Evolutionary conservation across 2,113 vertebrate genomes (phyloP).

Genomic region (Daphoenositta chrysoptera): DNA sequence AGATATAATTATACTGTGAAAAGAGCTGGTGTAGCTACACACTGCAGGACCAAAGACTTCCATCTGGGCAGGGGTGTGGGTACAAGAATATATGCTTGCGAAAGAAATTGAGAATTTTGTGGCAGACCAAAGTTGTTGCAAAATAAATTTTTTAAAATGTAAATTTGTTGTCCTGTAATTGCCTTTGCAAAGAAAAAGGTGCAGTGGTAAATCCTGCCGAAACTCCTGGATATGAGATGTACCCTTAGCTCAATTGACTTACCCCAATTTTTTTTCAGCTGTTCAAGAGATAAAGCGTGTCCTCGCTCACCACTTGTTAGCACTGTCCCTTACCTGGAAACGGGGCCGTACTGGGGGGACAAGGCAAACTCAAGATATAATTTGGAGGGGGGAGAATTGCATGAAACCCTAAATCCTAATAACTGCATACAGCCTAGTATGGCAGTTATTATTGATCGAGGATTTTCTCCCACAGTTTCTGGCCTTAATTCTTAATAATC

Average conservation of each 20-base stretch:
- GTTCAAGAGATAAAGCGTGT: constrained; percentile 75
- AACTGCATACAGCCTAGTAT: constrained; percentile 74
- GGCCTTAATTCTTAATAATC: constrained; percentile 88
- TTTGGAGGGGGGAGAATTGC: constrained; percentile 77
- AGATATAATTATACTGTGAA: constrained; percentile 63
- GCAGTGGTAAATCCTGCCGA: constrained; percentile 14
- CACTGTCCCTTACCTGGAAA: constrained; percentile 76
- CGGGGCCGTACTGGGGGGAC: neutral
- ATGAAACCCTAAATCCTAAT: constrained; percentile 81
- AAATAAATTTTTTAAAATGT: neutral
- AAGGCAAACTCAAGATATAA: neutral
- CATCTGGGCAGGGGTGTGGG: constrained; percentile 63
- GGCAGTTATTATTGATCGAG: constrained; percentile 74
- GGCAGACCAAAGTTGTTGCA: constrained; percentile 34
- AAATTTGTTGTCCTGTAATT: constrained; percentile 37
- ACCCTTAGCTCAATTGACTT: constrained; percentile 52
- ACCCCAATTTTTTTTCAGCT: constrained; percentile 66
- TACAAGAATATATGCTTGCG: constrained; percentile 25
- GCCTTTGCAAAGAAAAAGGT: constrained; percentile 52
- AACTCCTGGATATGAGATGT: constrained; percentile 53
- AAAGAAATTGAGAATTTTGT: constrained; percentile 56
- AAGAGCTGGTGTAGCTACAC: constrained; percentile 58
- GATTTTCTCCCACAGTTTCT: constrained; percentile 72
- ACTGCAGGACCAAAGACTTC: constrained; percentile 58
- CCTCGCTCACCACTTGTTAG: constrained; percentile 95